Conservation (phyloP, 1,140 invertebrate genomes). For the Pygmarrhopalites habei region DNA sequence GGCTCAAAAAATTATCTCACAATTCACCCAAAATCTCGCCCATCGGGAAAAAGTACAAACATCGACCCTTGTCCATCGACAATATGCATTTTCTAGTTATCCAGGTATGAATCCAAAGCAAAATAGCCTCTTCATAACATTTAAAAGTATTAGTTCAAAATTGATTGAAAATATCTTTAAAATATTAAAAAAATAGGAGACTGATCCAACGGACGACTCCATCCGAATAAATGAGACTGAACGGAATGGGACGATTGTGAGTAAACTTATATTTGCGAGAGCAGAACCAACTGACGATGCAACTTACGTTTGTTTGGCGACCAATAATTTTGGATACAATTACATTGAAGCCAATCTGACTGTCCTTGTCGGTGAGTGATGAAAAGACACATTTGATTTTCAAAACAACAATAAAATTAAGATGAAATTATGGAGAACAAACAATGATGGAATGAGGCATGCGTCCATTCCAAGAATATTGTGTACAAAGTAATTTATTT, state of each 20-base stretch:
- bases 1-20: constrained; percentile 33
- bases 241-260: constrained; percentile 39
- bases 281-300: constrained; percentile 37
- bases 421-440: no score
- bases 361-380: constrained; percentile 36
- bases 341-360: constrained; percentile 39
- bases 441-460: no score
- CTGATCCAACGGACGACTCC: constrained; percentile 27
- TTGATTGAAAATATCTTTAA: no score
- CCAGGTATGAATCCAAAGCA: no score
- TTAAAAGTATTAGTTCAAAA: no score
- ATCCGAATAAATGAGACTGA: constrained; percentile 37
- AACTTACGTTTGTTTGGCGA: constrained; percentile 41
- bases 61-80: constrained; percentile 31
- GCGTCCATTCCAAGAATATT: no score
- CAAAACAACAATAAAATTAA: no score
- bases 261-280: constrained; percentile 38
- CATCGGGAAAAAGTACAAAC: constrained; percentile 18
- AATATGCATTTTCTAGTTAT: constrained; percentile 38
- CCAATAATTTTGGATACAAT: constrained; percentile 41
- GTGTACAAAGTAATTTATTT: no score
- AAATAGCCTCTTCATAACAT: no score
- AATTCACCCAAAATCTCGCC: background rate
- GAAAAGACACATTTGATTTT: no score
- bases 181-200: no score